Conservation (phyloP, 2,797 vertebrate genomes). For the Chaunax sp. region DNA sequence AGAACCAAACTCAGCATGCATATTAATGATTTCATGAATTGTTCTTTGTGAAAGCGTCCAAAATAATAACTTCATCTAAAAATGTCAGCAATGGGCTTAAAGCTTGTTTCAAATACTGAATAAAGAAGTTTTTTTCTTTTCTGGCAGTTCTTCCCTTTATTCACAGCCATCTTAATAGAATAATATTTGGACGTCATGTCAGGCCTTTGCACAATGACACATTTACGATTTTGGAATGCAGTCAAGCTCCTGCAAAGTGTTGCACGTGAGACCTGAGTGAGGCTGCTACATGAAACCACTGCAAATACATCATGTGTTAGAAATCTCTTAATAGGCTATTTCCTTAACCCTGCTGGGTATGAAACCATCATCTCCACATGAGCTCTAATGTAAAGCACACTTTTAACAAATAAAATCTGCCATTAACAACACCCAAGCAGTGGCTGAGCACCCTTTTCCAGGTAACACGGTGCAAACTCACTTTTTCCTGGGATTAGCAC, state of each 20-base stretch:
- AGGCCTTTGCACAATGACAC: constrained; percentile 18
- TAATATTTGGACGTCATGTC: constrained; percentile 44
- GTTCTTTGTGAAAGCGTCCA: too few relatives aligned
- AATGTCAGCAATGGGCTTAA: background rate
- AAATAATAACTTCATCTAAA: background rate
- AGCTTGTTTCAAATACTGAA: constrained; percentile 4
- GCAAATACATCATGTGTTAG: constrained; percentile 19
- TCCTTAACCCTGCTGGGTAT: constrained; percentile 13
- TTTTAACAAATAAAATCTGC: constrained; percentile 24
- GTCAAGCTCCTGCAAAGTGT: constrained; percentile 15
- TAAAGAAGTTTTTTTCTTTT: background rate
- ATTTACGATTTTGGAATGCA: constrained; percentile 10
- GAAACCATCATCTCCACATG: constrained; percentile 25
- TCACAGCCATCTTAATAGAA: constrained; percentile 12
- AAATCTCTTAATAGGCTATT: constrained; percentile 21
- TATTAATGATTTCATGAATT: too few relatives aligned
- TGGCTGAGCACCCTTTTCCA: background rate
- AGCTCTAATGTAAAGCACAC: constrained; percentile 16
- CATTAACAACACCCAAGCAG: background rate
- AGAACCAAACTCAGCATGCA: background rate
- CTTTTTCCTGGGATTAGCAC: constrained; percentile 31
- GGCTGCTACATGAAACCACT: background rate
- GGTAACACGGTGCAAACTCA: constrained; percentile 23
- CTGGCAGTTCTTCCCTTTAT: too few relatives aligned
- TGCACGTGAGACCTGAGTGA: constrained; percentile 1